Conservation (phyloP, 2,113 vertebrate species). For the Crotalus tigris region DNA sequence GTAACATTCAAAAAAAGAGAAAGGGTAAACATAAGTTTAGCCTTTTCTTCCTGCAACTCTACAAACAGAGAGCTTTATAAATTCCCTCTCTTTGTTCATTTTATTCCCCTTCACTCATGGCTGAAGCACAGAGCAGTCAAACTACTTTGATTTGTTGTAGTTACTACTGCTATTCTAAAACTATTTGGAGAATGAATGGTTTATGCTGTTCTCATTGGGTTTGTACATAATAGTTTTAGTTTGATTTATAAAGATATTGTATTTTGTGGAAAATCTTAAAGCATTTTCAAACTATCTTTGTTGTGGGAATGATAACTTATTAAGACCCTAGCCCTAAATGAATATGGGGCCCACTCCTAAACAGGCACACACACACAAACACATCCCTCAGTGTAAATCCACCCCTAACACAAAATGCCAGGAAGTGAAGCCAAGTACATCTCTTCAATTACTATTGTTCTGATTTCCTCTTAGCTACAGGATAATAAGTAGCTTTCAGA, state of each 20-base stretch:
- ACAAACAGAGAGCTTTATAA: background rate
- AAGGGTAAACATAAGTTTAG: background rate
- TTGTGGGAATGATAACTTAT: slow-evolving; percentile 41
- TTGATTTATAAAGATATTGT: background rate
- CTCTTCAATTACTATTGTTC: slow-evolving; percentile 56
- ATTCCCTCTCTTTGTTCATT: background rate
- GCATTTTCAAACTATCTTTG: background rate
- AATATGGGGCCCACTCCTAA: slow-evolving; percentile 9
- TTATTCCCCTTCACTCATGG: background rate
- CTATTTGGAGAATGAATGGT: background rate
- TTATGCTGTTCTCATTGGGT: background rate
- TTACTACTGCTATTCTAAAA: background rate
- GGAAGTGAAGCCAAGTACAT: slow-evolving; percentile 39
- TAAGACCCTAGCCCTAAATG: slow-evolving; percentile 20
- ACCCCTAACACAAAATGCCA: slow-evolving; percentile 50
- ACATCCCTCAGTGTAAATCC: slow-evolving; percentile 44
- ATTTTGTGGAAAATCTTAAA: background rate
- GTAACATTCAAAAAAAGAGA: background rate
- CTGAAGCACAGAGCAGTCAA: background rate
- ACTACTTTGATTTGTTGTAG: background rate
- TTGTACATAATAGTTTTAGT: background rate
- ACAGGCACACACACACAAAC: slow-evolving; percentile 6
- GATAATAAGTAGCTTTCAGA: slow-evolving; percentile 66
- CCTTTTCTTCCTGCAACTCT: background rate
- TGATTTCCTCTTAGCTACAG: slow-evolving; percentile 63